Percentiles rank a stretch among this genome's conserved stretches.
Evolutionary conservation across 2,888 invertebrate genomes (phyloP).

Genomic region (Scotopteryx bipunctaria): DNA sequence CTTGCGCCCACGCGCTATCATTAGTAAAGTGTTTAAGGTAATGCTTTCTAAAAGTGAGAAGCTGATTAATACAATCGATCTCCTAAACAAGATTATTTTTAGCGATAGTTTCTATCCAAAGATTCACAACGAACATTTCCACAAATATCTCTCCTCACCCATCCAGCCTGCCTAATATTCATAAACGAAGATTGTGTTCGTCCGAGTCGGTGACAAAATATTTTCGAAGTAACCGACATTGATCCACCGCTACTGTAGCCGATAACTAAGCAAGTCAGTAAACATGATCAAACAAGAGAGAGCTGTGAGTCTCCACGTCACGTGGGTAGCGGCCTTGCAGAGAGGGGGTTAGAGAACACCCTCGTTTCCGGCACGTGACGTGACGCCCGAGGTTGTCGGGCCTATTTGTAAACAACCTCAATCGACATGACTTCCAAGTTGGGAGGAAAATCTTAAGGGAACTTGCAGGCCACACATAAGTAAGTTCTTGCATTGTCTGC

Average conservation of each 20-base stretch:
- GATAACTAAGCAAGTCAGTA: conserved; percentile 20
- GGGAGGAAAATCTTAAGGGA: background rate
- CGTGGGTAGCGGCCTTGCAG: conserved; percentile 26
- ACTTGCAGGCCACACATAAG: background rate
- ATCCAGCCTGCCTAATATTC: conserved; percentile 9
- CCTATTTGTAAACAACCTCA: conserved; percentile 32
- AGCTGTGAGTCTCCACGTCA: conserved; percentile 30
- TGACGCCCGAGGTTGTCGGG: conserved; percentile 16
- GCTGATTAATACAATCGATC: background rate
- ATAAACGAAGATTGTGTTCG: background rate
- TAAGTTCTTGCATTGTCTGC: background rate
- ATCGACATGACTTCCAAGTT: conserved; percentile 15
- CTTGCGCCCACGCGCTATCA: conserved; percentile 11
- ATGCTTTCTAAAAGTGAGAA: conserved; percentile 8
- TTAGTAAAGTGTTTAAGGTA: conserved; percentile 5
- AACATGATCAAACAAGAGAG: conserved; percentile 20
- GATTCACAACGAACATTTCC: background rate
- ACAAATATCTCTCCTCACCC: background rate
- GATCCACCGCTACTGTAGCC: conserved; percentile 10
- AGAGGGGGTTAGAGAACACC: conserved; percentile 24
- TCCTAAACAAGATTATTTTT: background rate
- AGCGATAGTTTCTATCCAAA: background rate
- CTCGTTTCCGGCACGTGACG: conserved; percentile 29
- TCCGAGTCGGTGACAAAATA: too few species aligned
- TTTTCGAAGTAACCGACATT: conserved; percentile 14